Conservation (phyloP, 2,888 invertebrate genomes). For the Aphidius colemani region DNA sequence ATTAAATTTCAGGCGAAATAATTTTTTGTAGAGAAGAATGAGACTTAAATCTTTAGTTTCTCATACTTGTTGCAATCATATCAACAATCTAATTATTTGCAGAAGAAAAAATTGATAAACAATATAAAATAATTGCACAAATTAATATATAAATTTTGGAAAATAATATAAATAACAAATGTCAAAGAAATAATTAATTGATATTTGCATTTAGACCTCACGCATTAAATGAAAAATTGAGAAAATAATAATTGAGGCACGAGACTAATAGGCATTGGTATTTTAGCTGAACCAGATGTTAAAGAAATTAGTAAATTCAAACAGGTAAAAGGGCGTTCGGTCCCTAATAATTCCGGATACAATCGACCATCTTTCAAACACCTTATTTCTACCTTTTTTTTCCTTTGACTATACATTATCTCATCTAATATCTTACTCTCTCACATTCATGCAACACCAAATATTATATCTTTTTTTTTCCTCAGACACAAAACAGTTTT, state of each 20-base stretch:
- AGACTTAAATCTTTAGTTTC: no score
- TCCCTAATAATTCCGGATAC: conserved; percentile 53
- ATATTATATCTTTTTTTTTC: no score
- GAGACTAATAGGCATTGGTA: conserved; percentile 34
- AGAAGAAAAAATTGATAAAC: no score
- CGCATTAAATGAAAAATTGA: background rate
- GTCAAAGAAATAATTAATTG: background rate
- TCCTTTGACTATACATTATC: background rate
- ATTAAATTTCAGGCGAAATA: no score
- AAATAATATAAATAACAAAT: no score
- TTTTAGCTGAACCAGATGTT: conserved; percentile 52
- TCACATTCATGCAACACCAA: no score
- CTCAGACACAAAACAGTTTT: conserved; percentile 1
- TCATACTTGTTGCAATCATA: no score
- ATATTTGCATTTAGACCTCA: background rate
- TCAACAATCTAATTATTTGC: no score
- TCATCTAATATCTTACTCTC: no score
- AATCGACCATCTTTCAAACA: conserved; percentile 46
- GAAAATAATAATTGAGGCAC: conserved; percentile 20
- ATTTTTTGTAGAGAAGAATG: no score
- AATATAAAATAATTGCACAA: no score
- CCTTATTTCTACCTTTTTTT: conserved; percentile 23
- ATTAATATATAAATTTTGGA: no score
- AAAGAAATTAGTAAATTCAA: conserved; percentile 52
- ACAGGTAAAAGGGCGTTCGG: conserved; percentile 27